Percentiles rank a stretch among this genome's conserved stretches.
These are phyloP conservation scores for Euborellia annulipes DNA, from an alignment of 1,140 invertebrate genomes.

Conservation along the genomic window DNA sequence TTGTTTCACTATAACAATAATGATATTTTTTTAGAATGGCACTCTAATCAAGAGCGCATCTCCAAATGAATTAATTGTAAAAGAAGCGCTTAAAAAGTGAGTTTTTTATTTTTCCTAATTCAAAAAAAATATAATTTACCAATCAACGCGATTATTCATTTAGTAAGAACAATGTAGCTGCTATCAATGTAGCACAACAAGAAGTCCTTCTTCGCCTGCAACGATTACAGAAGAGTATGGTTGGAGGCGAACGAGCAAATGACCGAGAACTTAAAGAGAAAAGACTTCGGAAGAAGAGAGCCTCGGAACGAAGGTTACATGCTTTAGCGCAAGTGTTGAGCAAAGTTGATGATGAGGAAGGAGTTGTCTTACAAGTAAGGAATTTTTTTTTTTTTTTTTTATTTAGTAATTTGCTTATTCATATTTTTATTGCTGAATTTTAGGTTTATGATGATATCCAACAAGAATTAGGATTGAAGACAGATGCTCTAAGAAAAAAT, in stretches of 20 bases:
- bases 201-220: conserved; percentile 34
- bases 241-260: conserved; percentile 61
- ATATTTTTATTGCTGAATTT: conserved; percentile 21
- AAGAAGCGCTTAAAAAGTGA: conserved; percentile 7
- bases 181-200: conserved; percentile 7
- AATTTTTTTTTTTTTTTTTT: no score
- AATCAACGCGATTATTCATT: no score
- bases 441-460: conserved; percentile 57
- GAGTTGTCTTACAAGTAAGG: conserved; percentile 37
- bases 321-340: conserved; percentile 48
- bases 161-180: neutral
- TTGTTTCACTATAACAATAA: no score
- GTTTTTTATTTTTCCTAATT: neutral
- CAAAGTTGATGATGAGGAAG: conserved; percentile 50
- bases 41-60: no score
- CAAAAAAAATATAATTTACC: no score
- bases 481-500: conserved; percentile 48
- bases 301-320: conserved; percentile 47
- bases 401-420: no score
- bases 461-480: conserved; percentile 58
- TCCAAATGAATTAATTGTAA: conserved; percentile 7
- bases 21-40: no score
- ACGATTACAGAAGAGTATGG: conserved; percentile 53
- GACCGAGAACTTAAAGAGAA: conserved; percentile 55
- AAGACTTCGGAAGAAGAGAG: conserved; percentile 44